A percentile compares a stretch with the other conserved stretches of the same genome.
Conservation (phyloP, 1,140 invertebrate genomes). For the Drosophila virilis region DNA sequence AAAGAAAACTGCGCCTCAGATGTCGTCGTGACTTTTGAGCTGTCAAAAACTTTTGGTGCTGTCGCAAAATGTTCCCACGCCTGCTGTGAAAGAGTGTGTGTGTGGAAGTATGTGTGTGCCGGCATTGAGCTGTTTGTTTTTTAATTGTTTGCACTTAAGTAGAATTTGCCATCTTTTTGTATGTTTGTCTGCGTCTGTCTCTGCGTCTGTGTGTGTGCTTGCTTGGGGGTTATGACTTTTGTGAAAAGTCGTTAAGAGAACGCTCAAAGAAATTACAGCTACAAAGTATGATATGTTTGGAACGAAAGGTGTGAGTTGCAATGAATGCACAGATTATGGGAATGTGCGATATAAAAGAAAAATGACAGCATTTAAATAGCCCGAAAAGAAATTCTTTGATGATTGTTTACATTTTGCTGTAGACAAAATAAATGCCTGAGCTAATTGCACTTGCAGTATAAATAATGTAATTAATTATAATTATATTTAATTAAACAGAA, state of each 20-base stretch:
- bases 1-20: constrained; percentile 59
- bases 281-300: constrained; percentile 59
- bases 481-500: background rate
- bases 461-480: background rate
- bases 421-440: background rate
- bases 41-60: constrained; percentile 63
- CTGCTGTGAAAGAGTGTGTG: constrained; percentile 35
- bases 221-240: constrained; percentile 72
- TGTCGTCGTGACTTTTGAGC: constrained; percentile 75
- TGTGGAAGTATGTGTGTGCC: constrained; percentile 26
- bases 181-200: constrained; percentile 35
- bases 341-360: constrained; percentile 3
- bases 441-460: background rate
- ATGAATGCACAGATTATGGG: background rate
- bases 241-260: constrained; percentile 70
- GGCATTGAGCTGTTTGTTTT: constrained; percentile 79
- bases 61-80: constrained; percentile 54
- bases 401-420: background rate
- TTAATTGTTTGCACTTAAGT: constrained; percentile 82
- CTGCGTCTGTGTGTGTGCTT: constrained; percentile 23
- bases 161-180: constrained; percentile 48
- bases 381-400: background rate
- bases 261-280: constrained; percentile 68
- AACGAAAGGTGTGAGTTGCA: background rate
- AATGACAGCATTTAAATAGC: background rate